phyloP scores from a whole-genome alignment of 2,888 invertebrate species.

The Meliscaeva auricollis region DNA sequence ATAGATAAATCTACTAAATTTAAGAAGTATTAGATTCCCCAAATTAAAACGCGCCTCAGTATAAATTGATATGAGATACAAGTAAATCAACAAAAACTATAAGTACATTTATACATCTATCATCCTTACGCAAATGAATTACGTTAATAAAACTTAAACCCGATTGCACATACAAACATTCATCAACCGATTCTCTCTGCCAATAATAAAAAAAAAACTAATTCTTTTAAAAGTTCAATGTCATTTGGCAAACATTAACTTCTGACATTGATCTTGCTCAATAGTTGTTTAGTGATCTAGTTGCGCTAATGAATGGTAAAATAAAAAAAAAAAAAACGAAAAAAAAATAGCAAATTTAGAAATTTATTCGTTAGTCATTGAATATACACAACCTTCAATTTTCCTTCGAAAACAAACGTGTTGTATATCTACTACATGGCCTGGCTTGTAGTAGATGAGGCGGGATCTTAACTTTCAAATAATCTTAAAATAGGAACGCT shows the following conservation, averaged over 20 bases:
- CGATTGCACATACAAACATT: conserved; percentile 3
- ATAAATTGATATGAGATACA: too few relatives aligned
- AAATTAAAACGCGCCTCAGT: too few relatives aligned
- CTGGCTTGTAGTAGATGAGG: conserved; percentile 22
- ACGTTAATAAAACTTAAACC: conserved; percentile 7
- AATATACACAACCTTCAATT: conserved; percentile 62
- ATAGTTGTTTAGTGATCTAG: conserved; percentile 45
- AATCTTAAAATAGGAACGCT: conserved; percentile 17
- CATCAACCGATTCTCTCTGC: conserved; percentile 35
- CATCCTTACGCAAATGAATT: conserved; percentile 16
- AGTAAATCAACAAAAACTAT: too few relatives aligned
- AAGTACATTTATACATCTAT: not conserved
- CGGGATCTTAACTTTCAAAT: conserved; percentile 14
- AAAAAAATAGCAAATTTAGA: conserved; percentile 44
- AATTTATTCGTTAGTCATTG: conserved; percentile 52
- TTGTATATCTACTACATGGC: not conserved
- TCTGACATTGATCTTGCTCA: conserved; percentile 70
- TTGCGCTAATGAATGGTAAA: conserved; percentile 45
- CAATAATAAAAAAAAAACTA: conserved; percentile 46
- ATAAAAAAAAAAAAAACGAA: not conserved
- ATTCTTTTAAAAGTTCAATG: conserved; percentile 63
- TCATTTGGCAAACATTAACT: conserved; percentile 69
- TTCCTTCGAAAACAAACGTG: conserved; percentile 60
- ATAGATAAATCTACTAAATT: too few relatives aligned
- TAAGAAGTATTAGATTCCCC: too few relatives aligned